Evolutionary conservation across 2,113 vertebrate species (phyloP), one percentile per base, ranked within the genome.

Genomic region (Mirounga angustirostris): DNA sequence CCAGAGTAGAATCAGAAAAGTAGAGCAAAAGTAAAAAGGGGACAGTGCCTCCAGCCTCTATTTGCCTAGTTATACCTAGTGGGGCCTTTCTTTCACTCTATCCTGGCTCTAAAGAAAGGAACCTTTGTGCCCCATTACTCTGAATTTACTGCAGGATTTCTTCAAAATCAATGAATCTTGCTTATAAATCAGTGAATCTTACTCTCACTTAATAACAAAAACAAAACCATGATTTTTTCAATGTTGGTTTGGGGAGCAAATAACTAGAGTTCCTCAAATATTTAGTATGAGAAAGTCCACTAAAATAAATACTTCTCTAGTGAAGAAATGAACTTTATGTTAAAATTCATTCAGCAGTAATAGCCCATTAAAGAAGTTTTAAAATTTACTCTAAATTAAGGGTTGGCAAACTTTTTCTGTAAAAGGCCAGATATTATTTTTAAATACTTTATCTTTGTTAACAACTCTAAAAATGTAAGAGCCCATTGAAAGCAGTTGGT

Each of bases 341-440:
- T 80, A 43, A 81, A 8, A 67, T 30, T 30, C 87, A 69, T 58
- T 93, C 50, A 76, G 26, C 46, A 90, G 59, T 80, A 74, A 86
- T 0, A 90, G 30, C 2, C 30, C 79, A 89, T 63, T 65, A 58
- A n/a, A 86, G 74, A 50, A 40, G 28, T 46, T 89, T 79, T 22
- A 14, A 80, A 74, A 86, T 67, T 81, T 90, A 86, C 36, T 89
- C 28, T 84, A 95, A 79, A 92, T 80, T 73, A 89, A 2, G 40
- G 9, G 10, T 33, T 85, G 22, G 43, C 33, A 92, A 78, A 67
- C 40, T 74, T 63, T 71, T 88, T 89, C 76, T 69, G 16, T 50
- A 74, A 73, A 94, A 90, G 28, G 14, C 13, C 13, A 3, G 13
- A 82, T 46, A 59, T 11, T 50, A 54, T 52, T 81, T 86, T 56